Evolutionary conservation across 2,113 vertebrate genomes (phyloP), one percentile per base, ranked within the genome.

Genomic region (Carassius gibelio): DNA sequence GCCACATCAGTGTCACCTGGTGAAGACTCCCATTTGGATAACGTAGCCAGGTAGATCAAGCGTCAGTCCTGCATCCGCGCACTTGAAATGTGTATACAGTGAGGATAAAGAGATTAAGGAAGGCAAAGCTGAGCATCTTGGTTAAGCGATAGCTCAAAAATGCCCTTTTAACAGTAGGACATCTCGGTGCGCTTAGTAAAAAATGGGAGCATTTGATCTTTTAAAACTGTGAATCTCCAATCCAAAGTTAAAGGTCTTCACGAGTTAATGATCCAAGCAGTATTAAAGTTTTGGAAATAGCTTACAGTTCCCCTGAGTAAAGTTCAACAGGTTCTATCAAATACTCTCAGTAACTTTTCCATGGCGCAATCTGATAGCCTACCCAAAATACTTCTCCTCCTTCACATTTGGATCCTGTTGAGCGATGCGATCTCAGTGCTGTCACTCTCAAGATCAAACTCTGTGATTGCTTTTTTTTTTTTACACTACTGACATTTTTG

Each of bases 401-500:
- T 92, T 94, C 91, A 94, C 50, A 95, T 93, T 93, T 88, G 89
- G 86, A 89, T 93, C 93, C 94, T 93, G 94, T 94, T 93, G 93
- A 92, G 93, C 93, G 88, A 90, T 94, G 93, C 92, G 91, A 88
- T 92, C 92, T 93, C 91, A 93, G 91, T 89, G 92, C 93, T 93
- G 93, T 92, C 93, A 94, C 91, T 93, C 93, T 94, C 59, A 92
- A 94, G 92, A 90, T 90, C 89, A 90, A 88, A 92, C 90, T 90
- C 77, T 59, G 90, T 89, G 89, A 92, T 90, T 89, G 87, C 82
- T 85, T 91, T 90, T 23, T 85, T 30, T 91, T 90, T 23, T 92
- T 87, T 87, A 89, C 90, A 90, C 93, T 92, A 90, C 91, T 91
- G 92, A 90, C 86, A 86, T 91, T 90, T 61, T 90, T 90, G 92